A percentile compares a stretch with the other conserved stretches of the same genome.
Evolutionary conservation across 1,140 invertebrate genomes (phyloP).

Genomic region (Bombus sylvicola): DNA sequence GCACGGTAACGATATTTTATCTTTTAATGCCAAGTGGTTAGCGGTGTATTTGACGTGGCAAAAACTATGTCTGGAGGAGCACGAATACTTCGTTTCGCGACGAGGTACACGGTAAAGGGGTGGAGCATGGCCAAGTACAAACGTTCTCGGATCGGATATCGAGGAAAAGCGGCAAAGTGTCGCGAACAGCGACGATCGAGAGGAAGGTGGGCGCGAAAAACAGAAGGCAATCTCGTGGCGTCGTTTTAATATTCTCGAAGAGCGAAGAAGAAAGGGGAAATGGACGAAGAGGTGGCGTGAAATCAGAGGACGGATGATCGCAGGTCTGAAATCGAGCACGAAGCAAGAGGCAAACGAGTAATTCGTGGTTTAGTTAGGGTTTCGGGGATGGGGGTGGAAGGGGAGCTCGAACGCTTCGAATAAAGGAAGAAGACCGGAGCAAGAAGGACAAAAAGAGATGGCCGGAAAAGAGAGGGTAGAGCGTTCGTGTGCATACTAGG

Average conservation of each 20-base stretch:
- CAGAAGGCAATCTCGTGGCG: constrained; percentile 18
- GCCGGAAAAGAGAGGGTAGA: not conserved
- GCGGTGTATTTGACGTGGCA: not conserved
- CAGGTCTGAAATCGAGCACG: constrained; percentile 30
- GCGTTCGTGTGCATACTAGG: constrained; percentile 8
- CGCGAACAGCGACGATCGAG: constrained; percentile 23
- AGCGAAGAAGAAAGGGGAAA: not conserved
- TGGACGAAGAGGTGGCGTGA: constrained; percentile 19
- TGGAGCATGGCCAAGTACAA: not conserved
- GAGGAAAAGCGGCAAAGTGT: not conserved
- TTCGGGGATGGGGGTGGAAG: not conserved
- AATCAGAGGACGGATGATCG: constrained; percentile 30
- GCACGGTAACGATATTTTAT: not conserved
- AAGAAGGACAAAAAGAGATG: not conserved
- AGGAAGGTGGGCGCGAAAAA: not conserved
- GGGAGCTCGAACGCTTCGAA: not conserved
- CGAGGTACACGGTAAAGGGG: not conserved
- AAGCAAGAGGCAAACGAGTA: constrained; percentile 47
- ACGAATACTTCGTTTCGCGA: not conserved
- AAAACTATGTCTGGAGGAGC: no score
- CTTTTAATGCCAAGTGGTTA: not conserved
- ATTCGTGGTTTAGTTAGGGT: constrained; percentile 40
- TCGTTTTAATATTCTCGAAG: constrained; percentile 26
- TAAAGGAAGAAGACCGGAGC: constrained; percentile 4
- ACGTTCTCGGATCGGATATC: not conserved